Evolutionary conservation across 1,140 invertebrate genomes (phyloP), one percentile per base, ranked within the genome.

Genomic region (Meteorus sp.): DNA sequence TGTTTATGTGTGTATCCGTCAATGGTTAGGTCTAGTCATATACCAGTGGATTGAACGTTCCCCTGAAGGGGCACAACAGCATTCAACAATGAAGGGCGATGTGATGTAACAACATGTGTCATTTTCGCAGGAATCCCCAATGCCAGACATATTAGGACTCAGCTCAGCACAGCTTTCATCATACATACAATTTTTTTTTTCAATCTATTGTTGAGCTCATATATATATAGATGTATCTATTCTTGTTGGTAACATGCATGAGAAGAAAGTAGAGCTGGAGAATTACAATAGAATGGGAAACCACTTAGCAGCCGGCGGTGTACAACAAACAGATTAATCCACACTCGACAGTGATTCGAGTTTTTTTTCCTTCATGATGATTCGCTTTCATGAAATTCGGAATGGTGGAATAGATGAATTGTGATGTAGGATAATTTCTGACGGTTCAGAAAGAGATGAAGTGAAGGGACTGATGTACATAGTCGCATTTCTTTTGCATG

Each of bases 291-390:
- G 68, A 71, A 73, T 65, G 70, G 70, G 65, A 70, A 71, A 77
- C 75, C 74, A 78, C 75, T 77, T 78, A 77, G 74, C 74, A 78
- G 75, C 68, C 65, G 60, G 64, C 66, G 67, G 73, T 75, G 63
- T 76, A 76, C 75, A 75, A 76, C 76, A 78, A 78, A 78, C 76
- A 75, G 76, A 77, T 78, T 78, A 77, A 72, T 67, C 63, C n/a
- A n/a, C n/a, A 48, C 54, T 60, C 62, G 59, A 74, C 72, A 71
- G 73, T 72, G 68, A 72, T 69, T 56, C 41, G 23, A 25, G 59
- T 59, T 59, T 39, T 62, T 61, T 54, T 61, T 9, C 4, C 27
- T 5, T 4, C 27, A 5, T 29, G 27, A 29, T 29, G 27, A 29
- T 29, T 4, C 9, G 4, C 27, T 29, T 9, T 29, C 27, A 13